These are phyloP conservation scores for Scrobipalpa costella DNA, from an alignment of 2,888 invertebrate species.

Conservation along the genomic window DNA sequence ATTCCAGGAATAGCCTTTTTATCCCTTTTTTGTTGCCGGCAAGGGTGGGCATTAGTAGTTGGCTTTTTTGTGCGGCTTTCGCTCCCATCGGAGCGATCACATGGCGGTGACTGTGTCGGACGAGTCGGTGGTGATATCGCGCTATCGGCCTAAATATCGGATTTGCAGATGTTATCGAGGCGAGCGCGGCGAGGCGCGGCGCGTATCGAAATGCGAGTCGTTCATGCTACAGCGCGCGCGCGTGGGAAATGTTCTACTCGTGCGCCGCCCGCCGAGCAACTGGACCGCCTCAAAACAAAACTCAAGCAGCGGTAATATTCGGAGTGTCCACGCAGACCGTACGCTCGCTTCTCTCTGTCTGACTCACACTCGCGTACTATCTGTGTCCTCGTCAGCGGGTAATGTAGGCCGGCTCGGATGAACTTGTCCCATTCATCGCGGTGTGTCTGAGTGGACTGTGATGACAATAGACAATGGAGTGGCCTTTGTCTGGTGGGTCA, in stretches of 20 bases:
- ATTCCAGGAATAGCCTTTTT: slow-evolving; percentile 77
- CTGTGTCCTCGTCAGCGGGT: slow-evolving; percentile 47
- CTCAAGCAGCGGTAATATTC: slow-evolving; percentile 68
- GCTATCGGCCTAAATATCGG: slow-evolving; percentile 72
- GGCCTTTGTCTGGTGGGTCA: slow-evolving; percentile 64
- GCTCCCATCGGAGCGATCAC: slow-evolving; percentile 71
- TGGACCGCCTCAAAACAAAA: slow-evolving; percentile 70
- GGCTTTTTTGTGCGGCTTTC: slow-evolving; percentile 65
- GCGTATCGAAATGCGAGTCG: slow-evolving; percentile 65
- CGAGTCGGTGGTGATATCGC: slow-evolving; percentile 65
- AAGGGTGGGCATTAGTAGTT: slow-evolving; percentile 72
- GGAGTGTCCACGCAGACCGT: slow-evolving; percentile 59
- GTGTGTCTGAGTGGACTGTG: slow-evolving; percentile 49
- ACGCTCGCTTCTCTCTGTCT: slow-evolving; percentile 47
- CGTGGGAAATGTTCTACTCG: slow-evolving; percentile 49
- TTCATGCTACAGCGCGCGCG: slow-evolving; percentile 54
- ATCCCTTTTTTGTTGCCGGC: slow-evolving; percentile 71
- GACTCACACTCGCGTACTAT: slow-evolving; percentile 40
- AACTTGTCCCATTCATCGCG: slow-evolving; percentile 75
- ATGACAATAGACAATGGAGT: slow-evolving; percentile 71
- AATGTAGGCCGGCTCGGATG: slow-evolving; percentile 61
- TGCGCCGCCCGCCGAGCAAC: slow-evolving; percentile 67
- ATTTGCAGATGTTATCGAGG: slow-evolving; percentile 73
- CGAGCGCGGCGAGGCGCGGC: slow-evolving; percentile 60
- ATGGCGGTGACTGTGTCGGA: slow-evolving; percentile 61